Base-by-base conservation (phyloP, 1,140 invertebrate species). In the Sminthurides bifidus region DNA sequence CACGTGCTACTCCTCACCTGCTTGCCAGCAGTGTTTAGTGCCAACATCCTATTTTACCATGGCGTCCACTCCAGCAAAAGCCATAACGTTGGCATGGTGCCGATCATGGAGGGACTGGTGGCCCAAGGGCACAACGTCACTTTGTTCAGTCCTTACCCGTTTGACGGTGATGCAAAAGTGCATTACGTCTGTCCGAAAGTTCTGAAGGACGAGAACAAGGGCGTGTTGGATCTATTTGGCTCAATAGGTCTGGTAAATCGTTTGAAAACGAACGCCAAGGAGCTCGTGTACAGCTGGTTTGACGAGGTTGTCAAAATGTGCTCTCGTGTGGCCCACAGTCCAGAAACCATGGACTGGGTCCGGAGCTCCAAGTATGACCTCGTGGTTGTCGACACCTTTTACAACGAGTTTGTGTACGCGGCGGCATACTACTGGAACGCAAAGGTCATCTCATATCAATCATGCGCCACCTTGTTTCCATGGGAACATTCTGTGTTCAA, bases 11-110 rank as follows among this genome's bases (percentile, higher is more conserved):
- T 19, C 6, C 41, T 21, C 24, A 6, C 24, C 41, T 19, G n/a
- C 17, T 19, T 8, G 24, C 6, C 41, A 6, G 17, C n/a, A 14
- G 41, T 43, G 41, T 15, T 8, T 43, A 6, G 6, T 8, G 41
- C 41, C 41, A 43, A 43, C 17, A 48, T 48, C 10, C 19, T 48
- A 27, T 48, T 48, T 26, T 48, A 15, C 44, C 10, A 26, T 19
- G 44, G 12, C 12, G n/a, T n/a, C n/a, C 6, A 14, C 24, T 23
- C 8, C 6, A 26, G 23, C 6, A 12, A 19, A 6, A 48, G 44
- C 24, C 44, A 48, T 26, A 23, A 27, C 14, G 30, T 19, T 8
- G 44, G 23, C 19, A 27, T 48, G 21, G 44, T 27, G 24, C 44
- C 44, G 4, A 14, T 48, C 14, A 27, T 27, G 5, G 23, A 48